A percentile compares a stretch with the other conserved stretches of the same genome.
Conservation (phyloP, 2,888 invertebrate genomes). For the Melolontha melolontha region DNA sequence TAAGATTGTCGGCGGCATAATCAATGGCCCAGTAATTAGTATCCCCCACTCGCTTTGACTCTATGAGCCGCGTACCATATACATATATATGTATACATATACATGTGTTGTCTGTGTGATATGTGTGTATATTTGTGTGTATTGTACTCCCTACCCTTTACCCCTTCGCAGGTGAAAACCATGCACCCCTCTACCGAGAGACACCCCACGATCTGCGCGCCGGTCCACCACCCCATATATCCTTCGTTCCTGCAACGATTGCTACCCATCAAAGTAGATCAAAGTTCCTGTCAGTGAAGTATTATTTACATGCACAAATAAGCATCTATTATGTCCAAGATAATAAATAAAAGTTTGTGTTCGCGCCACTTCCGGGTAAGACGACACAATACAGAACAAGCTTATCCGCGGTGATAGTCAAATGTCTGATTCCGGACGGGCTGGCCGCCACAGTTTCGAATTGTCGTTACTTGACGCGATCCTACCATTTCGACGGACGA, state of each 20-base stretch:
- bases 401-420: constrained; percentile 31
- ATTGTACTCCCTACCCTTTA: constrained; percentile 22
- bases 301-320: constrained; percentile 4
- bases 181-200: constrained; percentile 52
- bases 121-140: constrained; percentile 16
- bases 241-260: constrained; percentile 58
- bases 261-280: constrained; percentile 50
- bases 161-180: constrained; percentile 38
- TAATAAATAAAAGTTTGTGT: constrained; percentile 19
- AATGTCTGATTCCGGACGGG: constrained; percentile 27
- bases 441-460: neutral
- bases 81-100: constrained; percentile 8
- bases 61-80: constrained; percentile 44
- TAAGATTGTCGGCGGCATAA: constrained; percentile 44
- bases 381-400: constrained; percentile 25
- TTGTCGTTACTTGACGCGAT: constrained; percentile 4
- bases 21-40: constrained; percentile 49
- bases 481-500: neutral
- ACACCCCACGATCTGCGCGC: constrained; percentile 62
- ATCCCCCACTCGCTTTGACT: constrained; percentile 52
- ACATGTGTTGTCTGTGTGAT: constrained; percentile 5
- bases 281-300: constrained; percentile 50
- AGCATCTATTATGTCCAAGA: neutral
- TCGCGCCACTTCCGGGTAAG: constrained; percentile 54
- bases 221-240: constrained; percentile 52